These are phyloP conservation scores for Augochlorella aurata DNA, from an alignment of 2,888 invertebrate species.

Conservation along the genomic window DNA sequence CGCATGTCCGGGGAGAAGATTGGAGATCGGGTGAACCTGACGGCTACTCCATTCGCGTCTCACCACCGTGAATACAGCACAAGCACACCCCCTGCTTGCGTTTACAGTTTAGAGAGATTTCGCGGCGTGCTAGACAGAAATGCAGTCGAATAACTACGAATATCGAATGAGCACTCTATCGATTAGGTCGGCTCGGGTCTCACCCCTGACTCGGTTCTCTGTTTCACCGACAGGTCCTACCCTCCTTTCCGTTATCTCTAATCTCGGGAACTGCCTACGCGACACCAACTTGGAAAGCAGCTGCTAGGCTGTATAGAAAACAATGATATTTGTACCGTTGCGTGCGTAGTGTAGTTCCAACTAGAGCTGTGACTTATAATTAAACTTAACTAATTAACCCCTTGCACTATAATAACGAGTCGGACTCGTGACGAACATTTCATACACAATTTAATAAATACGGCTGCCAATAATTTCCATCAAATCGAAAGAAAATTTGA, in stretches of 20 bases:
- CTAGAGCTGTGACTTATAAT: no score
- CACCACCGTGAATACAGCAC: slow-evolving; percentile 4
- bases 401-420: no score
- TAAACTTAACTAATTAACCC: no score
- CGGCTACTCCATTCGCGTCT: slow-evolving; percentile 2
- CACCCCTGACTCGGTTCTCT: neutral
- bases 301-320: neutral
- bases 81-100: neutral
- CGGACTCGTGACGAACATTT: no score
- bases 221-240: slow-evolving; percentile 1
- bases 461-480: no score
- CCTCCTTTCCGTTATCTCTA: neutral
- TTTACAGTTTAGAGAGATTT: slow-evolving; percentile 8
- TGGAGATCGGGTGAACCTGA: neutral
- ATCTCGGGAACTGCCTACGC: slow-evolving; percentile 2
- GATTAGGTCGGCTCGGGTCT: neutral
- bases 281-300: neutral
- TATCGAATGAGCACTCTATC: slow-evolving; percentile 16
- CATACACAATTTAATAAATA: no score
- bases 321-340: neutral
- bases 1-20: neutral
- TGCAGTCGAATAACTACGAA: slow-evolving; percentile 5
- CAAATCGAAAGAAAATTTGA: no score
- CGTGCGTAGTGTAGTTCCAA: no score
- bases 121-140: slow-evolving; percentile 1